Conservation (phyloP, 2,113 vertebrate species). For the Phrynosoma blainvillii region DNA sequence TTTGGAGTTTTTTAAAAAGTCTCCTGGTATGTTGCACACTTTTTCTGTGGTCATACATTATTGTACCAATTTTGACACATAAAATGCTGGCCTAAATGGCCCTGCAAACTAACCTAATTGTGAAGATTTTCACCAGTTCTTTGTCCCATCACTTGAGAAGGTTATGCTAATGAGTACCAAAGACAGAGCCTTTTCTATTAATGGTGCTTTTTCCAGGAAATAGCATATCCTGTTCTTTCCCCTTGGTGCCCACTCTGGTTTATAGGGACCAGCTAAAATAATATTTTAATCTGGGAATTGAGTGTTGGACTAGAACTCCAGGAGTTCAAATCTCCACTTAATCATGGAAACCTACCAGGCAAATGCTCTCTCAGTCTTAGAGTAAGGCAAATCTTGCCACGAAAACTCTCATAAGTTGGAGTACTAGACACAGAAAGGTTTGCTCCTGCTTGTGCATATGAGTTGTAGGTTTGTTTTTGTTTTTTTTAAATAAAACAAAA, state of each 20-base stretch:
- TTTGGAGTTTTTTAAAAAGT: no score
- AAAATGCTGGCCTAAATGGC: not conserved
- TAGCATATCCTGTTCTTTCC: not conserved
- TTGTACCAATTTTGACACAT: not conserved
- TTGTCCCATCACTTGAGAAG: not conserved
- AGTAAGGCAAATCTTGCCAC: no score
- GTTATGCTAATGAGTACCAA: not conserved
- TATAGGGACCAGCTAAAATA: not conserved
- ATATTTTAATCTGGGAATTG: not conserved
- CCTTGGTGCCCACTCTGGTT: not conserved
- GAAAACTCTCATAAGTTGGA: no score
- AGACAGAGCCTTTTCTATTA: not conserved
- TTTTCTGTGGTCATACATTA: not conserved
- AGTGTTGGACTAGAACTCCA: no score
- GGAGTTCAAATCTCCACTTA: no score
- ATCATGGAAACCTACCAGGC: no score
- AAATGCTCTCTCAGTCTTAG: no score
- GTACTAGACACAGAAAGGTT: no score
- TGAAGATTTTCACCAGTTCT: not conserved
- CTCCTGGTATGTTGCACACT: not conserved
- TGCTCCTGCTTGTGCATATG: not conserved
- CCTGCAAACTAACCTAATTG: not conserved
- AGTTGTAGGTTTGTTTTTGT: not conserved
- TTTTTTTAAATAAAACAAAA: not conserved
- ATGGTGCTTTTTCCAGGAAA: not conserved